Percentiles rank a stretch among this genome's conserved stretches.
phyloP scores from a whole-genome alignment of 2,888 invertebrate species.

The Zygothrica quintamaculata region DNA sequence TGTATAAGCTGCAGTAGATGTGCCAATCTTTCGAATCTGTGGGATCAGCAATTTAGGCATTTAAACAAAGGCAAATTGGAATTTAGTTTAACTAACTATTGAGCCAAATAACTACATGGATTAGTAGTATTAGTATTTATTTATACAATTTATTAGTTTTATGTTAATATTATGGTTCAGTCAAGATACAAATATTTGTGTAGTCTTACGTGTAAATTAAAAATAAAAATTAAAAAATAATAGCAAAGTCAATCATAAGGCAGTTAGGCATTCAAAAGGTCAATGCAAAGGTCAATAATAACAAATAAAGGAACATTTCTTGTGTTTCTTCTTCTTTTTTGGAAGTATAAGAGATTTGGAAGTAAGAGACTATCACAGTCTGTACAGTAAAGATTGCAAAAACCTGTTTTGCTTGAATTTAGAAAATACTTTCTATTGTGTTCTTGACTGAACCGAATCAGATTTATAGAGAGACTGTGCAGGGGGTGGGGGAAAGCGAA shows the following conservation, averaged over 20 bases:
- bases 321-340: constrained; percentile 8
- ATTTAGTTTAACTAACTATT: constrained; percentile 12
- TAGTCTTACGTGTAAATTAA: too few species aligned
- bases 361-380: constrained; percentile 49
- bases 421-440: neutral
- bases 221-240: too few species aligned
- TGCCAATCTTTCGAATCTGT: constrained; percentile 75
- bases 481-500: neutral
- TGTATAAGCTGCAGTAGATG: constrained; percentile 62
- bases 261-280: constrained; percentile 38
- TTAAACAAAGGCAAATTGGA: constrained; percentile 5
- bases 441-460: constrained; percentile 2
- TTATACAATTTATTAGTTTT: constrained; percentile 19
- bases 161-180: constrained; percentile 12
- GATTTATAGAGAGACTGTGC: neutral
- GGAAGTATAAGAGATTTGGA: constrained; percentile 46
- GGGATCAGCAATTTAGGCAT: constrained; percentile 53
- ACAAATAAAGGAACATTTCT: constrained; percentile 45
- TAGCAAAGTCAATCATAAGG: constrained; percentile 25
- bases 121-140: constrained; percentile 27
- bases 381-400: constrained; percentile 33
- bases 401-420: constrained; percentile 24
- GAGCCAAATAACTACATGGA: constrained; percentile 34
- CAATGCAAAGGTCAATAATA: constrained; percentile 14
- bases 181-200: constrained; percentile 22